A percentile compares a stretch with the other conserved stretches of the same genome.
Evolutionary conservation across 2,888 invertebrate species (phyloP).

Genomic region (Sesia bembeciformis): DNA sequence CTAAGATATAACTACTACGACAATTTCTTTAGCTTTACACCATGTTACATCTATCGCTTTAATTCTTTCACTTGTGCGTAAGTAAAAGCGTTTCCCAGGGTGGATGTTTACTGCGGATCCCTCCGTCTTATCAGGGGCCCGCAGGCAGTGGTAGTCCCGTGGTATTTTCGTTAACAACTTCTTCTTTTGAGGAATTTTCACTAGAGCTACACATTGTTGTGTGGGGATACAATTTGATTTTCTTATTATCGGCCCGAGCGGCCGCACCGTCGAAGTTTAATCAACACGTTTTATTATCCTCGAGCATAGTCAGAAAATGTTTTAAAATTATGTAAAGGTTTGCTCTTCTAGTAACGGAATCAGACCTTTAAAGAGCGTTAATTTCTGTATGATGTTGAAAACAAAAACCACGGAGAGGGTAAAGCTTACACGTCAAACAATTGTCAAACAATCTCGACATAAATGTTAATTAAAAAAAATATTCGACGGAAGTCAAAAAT

Average conservation of each 20-base stretch:
- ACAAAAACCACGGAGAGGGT: no score
- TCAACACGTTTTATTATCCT: neutral
- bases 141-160: conserved; percentile 46
- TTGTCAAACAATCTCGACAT: no score
- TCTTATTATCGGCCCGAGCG: conserved; percentile 24
- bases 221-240: conserved; percentile 42
- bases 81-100: neutral
- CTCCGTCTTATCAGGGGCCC: conserved; percentile 50
- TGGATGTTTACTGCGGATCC: conserved; percentile 46
- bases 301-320: neutral
- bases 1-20: neutral
- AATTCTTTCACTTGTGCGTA: neutral
- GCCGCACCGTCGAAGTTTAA: neutral
- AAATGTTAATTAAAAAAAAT: no score
- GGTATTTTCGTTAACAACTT: conserved; percentile 72
- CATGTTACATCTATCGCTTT: neutral
- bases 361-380: no score
- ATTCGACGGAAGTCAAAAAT: no score
- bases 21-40: neutral
- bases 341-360: no score
- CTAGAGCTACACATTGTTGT: conserved; percentile 32
- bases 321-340: neutral
- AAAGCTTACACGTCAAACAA: no score
- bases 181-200: conserved; percentile 56
- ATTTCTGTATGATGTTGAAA: no score